Conservation (phyloP, 1,140 invertebrate genomes). For the Portunus trituberculatus region DNA sequence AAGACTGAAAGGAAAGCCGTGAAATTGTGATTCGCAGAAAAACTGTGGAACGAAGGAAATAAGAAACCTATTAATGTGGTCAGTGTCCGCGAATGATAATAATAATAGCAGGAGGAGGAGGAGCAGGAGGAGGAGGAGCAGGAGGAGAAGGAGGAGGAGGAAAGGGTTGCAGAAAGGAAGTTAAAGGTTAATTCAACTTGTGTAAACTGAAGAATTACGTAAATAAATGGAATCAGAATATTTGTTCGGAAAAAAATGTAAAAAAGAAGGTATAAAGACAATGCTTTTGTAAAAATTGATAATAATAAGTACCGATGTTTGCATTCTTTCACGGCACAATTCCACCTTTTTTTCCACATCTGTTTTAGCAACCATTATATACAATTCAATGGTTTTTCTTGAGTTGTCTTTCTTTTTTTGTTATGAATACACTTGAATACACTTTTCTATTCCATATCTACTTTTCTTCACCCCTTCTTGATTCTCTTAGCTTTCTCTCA, state of each 20-base stretch:
- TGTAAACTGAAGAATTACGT: too few species aligned
- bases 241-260: too few species aligned
- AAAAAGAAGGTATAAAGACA: too few species aligned
- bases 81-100: background rate
- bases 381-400: background rate
- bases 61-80: background rate
- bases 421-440: background rate
- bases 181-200: too few species aligned
- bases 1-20: too few species aligned
- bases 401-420: background rate
- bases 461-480: background rate
- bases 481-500: background rate
- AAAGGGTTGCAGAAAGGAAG: background rate
- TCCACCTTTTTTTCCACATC: background rate
- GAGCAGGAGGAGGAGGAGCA: too few species aligned
- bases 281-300: too few species aligned
- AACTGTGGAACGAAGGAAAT: background rate
- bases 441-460: background rate
- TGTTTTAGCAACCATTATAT: background rate
- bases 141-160: background rate
- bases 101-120: background rate
- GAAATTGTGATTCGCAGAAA: too few species aligned
- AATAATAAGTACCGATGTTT: too few species aligned
- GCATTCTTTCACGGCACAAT: background rate
- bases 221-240: too few species aligned